Base-by-base conservation (phyloP, 2,888 invertebrate genomes). In the Steinernema carpocapsae region DNA sequence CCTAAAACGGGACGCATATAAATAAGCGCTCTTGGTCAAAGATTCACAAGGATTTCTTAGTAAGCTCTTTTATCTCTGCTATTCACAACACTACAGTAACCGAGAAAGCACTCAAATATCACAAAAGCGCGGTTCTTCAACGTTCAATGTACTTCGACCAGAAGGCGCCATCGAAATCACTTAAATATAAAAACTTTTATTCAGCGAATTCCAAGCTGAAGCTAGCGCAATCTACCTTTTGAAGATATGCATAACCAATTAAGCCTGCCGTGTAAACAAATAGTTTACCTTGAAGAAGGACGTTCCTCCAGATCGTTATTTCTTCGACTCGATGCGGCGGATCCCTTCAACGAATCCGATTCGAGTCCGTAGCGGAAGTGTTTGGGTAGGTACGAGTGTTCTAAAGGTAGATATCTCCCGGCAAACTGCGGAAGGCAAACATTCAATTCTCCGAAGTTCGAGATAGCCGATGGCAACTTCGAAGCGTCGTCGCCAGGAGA, bases 401-500 rank as follows among this genome's bases (percentile, higher is more conserved):
- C 87, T 71, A 87, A 76, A 17, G 85, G 82, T 19, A 85, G 76
- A 75, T 87, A 87, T 43, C 85, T 83, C 72, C 86, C 86, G 14
- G 84, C 81, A 77, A 86, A 86, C 71, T 86, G 86, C 7, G 86
- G 86, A 75, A 83, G 76, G 42, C 84, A 79, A 1, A 86, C 83
- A 42, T 93, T 94, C 56, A 96, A 90, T 88, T 96, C 96, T 70
- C 95, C 96, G 92, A 95, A 86, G 81, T 93, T 93, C 71, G 93
- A 92, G 43, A 96, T 92, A 85, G 94, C 94, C 86, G 81, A 78
- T 45, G 87, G 86, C 46, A 87, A 79, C 74, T 85, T 84, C 88
- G 95, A 94, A 1, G 95, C 94, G 89, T 96, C 96, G 87, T 94
- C 94, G 37, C 93, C 93, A 91, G 94, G 92, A 72, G 93, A 91